These are phyloP conservation scores for Heliconius sara DNA, from an alignment of 2,888 invertebrate genomes.

Conservation along the genomic window DNA sequence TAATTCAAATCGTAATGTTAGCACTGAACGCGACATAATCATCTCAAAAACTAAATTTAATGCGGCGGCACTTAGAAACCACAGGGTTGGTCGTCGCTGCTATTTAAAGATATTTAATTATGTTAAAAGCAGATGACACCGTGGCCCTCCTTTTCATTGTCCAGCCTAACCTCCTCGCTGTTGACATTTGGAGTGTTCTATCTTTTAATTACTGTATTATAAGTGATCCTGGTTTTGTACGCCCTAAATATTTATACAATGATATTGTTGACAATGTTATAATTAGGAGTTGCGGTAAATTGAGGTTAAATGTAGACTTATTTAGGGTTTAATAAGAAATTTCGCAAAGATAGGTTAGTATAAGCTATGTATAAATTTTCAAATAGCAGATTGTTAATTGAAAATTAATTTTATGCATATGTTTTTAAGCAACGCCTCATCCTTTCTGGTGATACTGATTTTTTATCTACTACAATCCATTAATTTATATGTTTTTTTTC, in stretches of 20 bases:
- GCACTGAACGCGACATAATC: slow-evolving; percentile 80
- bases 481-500: too few relatives aligned
- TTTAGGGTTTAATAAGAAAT: neutral
- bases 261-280: slow-evolving; percentile 15
- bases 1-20: slow-evolving; percentile 82
- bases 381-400: too few relatives aligned
- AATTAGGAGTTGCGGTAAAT: neutral
- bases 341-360: neutral
- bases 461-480: too few relatives aligned
- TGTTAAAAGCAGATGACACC: slow-evolving; percentile 83
- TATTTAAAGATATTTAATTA: slow-evolving; percentile 84
- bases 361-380: too few relatives aligned
- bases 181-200: slow-evolving; percentile 57
- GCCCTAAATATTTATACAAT: slow-evolving; percentile 19
- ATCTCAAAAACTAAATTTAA: slow-evolving; percentile 83
- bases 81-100: slow-evolving; percentile 78
- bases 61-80: slow-evolving; percentile 82
- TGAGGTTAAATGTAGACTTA: neutral
- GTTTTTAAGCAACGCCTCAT: too few relatives aligned
- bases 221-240: slow-evolving; percentile 13
- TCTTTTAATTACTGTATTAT: slow-evolving; percentile 46
- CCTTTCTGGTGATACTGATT: too few relatives aligned
- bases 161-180: slow-evolving; percentile 48
- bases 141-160: slow-evolving; percentile 82
- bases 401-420: too few relatives aligned